These are phyloP conservation scores for Brachionus rubens DNA, from an alignment of 1,140 invertebrate genomes.

Conservation along the genomic window DNA sequence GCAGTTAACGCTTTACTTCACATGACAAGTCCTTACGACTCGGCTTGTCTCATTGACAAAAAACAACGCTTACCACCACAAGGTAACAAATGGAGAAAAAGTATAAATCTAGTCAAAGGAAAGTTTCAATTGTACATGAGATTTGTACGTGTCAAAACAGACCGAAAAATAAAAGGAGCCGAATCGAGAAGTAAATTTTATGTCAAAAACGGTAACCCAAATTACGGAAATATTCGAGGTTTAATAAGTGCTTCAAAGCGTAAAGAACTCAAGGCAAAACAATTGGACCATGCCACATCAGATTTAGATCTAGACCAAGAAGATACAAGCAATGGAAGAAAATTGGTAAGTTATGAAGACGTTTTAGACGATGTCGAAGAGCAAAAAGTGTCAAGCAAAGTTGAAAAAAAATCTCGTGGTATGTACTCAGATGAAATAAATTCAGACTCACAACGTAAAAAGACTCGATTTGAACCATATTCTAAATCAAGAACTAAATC, in stretches of 20 bases:
- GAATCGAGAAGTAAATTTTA: slow-evolving; percentile 37
- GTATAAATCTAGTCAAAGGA: not conserved
- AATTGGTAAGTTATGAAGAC: not conserved
- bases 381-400: not conserved
- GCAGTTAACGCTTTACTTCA: not conserved
- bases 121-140: not conserved
- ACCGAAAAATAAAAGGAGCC: slow-evolving; percentile 38
- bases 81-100: not conserved
- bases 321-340: not conserved
- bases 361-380: not conserved
- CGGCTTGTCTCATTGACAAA: not conserved
- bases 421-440: not conserved
- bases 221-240: slow-evolving; percentile 40
- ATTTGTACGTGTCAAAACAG: not conserved
- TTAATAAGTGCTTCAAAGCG: slow-evolving; percentile 37
- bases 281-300: not conserved
- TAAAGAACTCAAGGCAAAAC: not conserved
- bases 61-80: not conserved
- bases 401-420: not conserved
- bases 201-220: slow-evolving; percentile 44
- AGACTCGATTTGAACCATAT: not conserved
- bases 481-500: not conserved
- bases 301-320: not conserved
- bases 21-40: not conserved
- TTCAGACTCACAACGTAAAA: not conserved